Evolutionary conservation across 2,888 invertebrate species (phyloP).

Genomic region (Aleiodes alternator): DNA sequence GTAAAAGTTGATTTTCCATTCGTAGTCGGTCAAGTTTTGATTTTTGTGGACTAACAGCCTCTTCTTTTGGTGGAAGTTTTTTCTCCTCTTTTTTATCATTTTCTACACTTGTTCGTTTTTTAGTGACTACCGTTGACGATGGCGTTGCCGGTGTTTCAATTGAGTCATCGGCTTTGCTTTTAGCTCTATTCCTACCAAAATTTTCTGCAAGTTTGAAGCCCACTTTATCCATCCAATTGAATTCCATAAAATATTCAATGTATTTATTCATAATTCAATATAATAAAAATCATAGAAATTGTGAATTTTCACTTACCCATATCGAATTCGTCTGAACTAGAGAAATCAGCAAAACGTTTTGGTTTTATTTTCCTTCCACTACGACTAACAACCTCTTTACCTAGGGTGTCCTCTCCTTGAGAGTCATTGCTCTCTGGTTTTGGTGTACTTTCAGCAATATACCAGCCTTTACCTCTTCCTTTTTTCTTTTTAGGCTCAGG

Average conservation of each 20-base stretch:
- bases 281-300: constrained; percentile 33
- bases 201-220: constrained; percentile 63
- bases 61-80: constrained; percentile 68
- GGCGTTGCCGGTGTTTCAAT: constrained; percentile 63
- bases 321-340: constrained; percentile 70
- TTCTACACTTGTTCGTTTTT: constrained; percentile 66
- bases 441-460: constrained; percentile 60
- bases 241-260: no score
- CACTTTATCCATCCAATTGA: background rate
- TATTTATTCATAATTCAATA: background rate
- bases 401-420: constrained; percentile 76
- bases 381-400: constrained; percentile 81
- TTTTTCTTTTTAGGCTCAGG: constrained; percentile 61
- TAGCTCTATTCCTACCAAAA: constrained; percentile 63
- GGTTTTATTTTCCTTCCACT: constrained; percentile 87
- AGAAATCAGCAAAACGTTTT: constrained; percentile 76
- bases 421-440: constrained; percentile 66
- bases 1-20: constrained; percentile 81
- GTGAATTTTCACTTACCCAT: constrained; percentile 63
- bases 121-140: constrained; percentile 60
- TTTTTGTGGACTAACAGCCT: constrained; percentile 76
- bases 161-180: constrained; percentile 68
- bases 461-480: constrained; percentile 57
- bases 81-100: constrained; percentile 77
- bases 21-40: constrained; percentile 77